Base-by-base conservation (phyloP, 1,140 invertebrate species). In the Penaeus japonicus region DNA sequence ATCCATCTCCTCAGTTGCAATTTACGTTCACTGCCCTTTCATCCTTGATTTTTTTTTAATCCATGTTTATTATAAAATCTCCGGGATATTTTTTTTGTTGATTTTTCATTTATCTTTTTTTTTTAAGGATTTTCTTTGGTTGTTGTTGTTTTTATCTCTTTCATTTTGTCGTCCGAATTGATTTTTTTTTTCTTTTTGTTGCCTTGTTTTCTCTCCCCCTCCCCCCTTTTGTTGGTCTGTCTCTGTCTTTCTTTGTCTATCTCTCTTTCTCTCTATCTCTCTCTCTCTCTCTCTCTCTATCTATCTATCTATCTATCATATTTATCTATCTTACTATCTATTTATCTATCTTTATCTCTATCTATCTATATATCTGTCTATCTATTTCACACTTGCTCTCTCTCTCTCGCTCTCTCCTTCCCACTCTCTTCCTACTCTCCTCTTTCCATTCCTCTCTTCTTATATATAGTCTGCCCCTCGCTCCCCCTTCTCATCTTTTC, bases 251-350 rank as follows among this genome's bases (percentile, higher is more conserved):
- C 55, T 35, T 18, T 59, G 22, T 35, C 57, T 32, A n/a, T 30
- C 54, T 59, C 80, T 59, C 27, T 82, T 55, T 82, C 32, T 82
- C 54, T 82, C 27, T 79, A 35, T 20, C n/a, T 79, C 77, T 79
- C n/a, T 79, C 77, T 79, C 15, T 79, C 35, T 78, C 75, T 22
- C 35, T 78, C 79, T 81, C 79, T 39, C 79, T 39, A n/a, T n/a
- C n/a, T n/a, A n/a, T n/a, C n/a, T n/a, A n/a, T n/a, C n/a, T n/a
- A n/a, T n/a, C n/a, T n/a, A n/a, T n/a, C n/a, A 7, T 32, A 5
- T 35, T 1, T 73, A 7, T 73, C 4, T 73, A 7, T 73, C 17
- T 73, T 4, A 27, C 5, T 73, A n/a, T 73, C 18, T 73, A n/a
- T 73, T 18, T 73, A n/a, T 73, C 18, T 73, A n/a, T 73, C 18